Conservation (phyloP, 2,113 vertebrate species). For the Gymnobelideus leadbeateri region DNA sequence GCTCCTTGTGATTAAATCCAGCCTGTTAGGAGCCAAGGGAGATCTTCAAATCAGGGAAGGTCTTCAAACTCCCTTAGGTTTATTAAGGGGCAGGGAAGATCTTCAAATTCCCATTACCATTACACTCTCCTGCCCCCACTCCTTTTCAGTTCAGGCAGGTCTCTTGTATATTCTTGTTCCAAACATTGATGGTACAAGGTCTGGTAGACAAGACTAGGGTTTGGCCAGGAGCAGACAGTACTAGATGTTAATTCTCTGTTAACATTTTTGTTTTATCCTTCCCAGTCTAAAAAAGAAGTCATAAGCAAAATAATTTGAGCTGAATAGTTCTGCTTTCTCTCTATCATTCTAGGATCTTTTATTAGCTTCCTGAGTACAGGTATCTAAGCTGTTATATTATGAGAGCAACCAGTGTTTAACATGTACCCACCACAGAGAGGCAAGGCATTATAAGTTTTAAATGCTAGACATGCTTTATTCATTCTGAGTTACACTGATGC, state of each 20-base stretch:
- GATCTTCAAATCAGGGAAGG: no score
- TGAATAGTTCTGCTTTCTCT: not conserved
- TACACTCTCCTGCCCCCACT: not conserved
- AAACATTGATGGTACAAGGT: not conserved
- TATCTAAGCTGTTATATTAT: not conserved
- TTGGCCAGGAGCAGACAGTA: not conserved
- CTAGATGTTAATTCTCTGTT: not conserved
- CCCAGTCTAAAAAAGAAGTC: not conserved
- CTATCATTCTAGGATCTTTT: not conserved
- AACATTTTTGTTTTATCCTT: not conserved
- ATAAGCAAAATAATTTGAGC: not conserved
- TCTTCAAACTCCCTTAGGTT: no score
- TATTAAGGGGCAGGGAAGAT: no score
- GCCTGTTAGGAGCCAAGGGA: no score
- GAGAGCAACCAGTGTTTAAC: not conserved
- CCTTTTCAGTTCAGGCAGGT: not conserved
- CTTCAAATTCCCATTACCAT: no score
- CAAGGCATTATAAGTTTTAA: not conserved
- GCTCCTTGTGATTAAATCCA: no score
- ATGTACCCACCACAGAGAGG: not conserved
- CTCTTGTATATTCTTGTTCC: not conserved
- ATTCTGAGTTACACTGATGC: not conserved
- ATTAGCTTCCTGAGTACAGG: not conserved
- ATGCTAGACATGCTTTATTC: conserved; percentile 10
- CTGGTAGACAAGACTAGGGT: not conserved